Percentiles rank a stretch among this genome's conserved stretches.
Evolutionary conservation across 2,888 invertebrate species (phyloP).

Genomic region (Prosopocoilus inquinatus): DNA sequence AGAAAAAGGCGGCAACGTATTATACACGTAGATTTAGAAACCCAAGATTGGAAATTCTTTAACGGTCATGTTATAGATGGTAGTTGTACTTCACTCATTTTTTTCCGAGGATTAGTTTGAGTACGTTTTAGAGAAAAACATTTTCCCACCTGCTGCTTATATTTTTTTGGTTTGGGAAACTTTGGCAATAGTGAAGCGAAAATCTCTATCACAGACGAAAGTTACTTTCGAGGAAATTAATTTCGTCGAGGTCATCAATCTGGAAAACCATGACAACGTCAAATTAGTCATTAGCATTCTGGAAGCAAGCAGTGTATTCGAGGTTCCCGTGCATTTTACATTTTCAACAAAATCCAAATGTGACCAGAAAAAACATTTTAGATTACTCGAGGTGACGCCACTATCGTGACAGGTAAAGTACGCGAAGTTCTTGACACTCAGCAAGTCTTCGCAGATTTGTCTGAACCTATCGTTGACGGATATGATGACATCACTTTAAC

Average conservation of each 20-base stretch:
- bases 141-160: slow-evolving; percentile 63
- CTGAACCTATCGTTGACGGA: neutral
- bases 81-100: slow-evolving; percentile 39
- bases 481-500: slow-evolving; percentile 41
- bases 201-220: slow-evolving; percentile 48
- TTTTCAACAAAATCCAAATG: no score
- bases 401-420: slow-evolving; percentile 67
- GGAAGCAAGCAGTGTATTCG: slow-evolving; percentile 35
- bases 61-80: slow-evolving; percentile 84
- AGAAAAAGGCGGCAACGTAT: slow-evolving; percentile 55
- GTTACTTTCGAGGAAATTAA: slow-evolving; percentile 60
- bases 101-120: neutral
- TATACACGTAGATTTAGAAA: slow-evolving; percentile 59
- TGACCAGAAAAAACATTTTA: slow-evolving; percentile 31
- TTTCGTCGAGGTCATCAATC: slow-evolving; percentile 58
- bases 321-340: slow-evolving; percentile 24
- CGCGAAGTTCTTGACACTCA: slow-evolving; percentile 42
- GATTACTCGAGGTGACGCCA: slow-evolving; percentile 65
- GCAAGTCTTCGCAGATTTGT: neutral
- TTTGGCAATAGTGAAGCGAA: slow-evolving; percentile 48
- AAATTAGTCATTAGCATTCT: slow-evolving; percentile 33
- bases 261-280: slow-evolving; percentile 48
- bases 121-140: slow-evolving; percentile 39
- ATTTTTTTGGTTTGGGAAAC: slow-evolving; percentile 56
- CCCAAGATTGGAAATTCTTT: slow-evolving; percentile 70